Evolutionary conservation across 2,113 vertebrate species (phyloP), one percentile per base, ranked within the genome.

Genomic region (Chaetorhynchus papuensis): DNA sequence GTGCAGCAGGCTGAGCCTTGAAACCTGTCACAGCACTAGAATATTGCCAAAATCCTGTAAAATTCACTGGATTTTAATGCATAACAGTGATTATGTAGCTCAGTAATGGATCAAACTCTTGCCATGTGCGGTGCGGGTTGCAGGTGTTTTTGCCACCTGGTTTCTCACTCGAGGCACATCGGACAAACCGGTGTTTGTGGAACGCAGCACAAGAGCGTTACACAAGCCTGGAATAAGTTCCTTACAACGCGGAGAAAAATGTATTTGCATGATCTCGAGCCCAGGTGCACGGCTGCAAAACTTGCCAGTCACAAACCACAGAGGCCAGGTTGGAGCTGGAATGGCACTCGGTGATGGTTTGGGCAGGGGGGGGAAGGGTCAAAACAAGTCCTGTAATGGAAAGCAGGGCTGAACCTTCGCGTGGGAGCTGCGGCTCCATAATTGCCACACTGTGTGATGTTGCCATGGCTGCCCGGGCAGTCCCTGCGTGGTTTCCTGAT

Each of bases 381-480:
- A 74, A 9, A 88, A 57, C 1, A 10, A 52, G 65, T 26, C 68
- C 80, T 50, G 2, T 53, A 72, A 86, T 87, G 90, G 90, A 74
- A 91, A 90, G 79, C 39, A 26, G 87, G 76, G 53, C 61, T 54
- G 87, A 94, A 77, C 72, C 80, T 92, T 91, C 4, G 11, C 81
- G 72, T 91, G 90, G 80, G 93, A 97, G 83, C 93, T 9, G 6
- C 5, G 6, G 93, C 75, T 93, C 92, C 26, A 9, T 94, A 91
- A 93, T 96, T 95, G 95, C 93, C 69, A 61, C 78, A 37, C 91
- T 91, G 94, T 94, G 63, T 81, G 94, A 65, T 89, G 96, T 97
- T 97, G 94, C 96, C 89, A 95, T 94, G 95, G 97, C 94, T 96
- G 92, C 96, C 87, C 2, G 31, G 72, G 94, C 87, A 66, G 93